Percentiles rank a stretch among this genome's conserved stretches.
Evolutionary conservation across 2,888 invertebrate genomes (phyloP).

Genomic region (Thumatha senex): DNA sequence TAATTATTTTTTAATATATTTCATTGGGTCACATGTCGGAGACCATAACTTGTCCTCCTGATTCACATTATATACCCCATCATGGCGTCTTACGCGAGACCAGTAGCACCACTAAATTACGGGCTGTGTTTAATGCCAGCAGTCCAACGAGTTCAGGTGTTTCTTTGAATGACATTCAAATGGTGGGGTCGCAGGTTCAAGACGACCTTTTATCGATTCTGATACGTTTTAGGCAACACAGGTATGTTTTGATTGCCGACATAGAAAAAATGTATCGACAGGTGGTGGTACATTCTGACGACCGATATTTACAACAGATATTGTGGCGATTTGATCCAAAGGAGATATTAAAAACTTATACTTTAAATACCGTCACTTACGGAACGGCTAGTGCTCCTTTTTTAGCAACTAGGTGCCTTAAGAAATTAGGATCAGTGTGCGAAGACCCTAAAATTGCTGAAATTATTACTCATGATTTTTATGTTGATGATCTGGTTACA

Average conservation of each 20-base stretch:
- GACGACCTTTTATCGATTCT: conserved; percentile 29
- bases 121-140: conserved; percentile 13
- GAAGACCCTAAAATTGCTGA: conserved; percentile 3
- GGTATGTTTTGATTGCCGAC: background rate
- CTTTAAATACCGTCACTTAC: conserved; percentile 17
- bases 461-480: background rate
- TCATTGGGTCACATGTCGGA: background rate
- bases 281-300: conserved; percentile 15
- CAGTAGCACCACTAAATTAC: conserved; percentile 21
- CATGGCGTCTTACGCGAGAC: conserved; percentile 24
- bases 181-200: conserved; percentile 25
- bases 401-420: conserved; percentile 30
- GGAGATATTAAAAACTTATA: conserved; percentile 13
- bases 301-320: conserved; percentile 25
- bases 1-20: no score
- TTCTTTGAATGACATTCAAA: conserved; percentile 26
- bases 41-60: no score
- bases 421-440: conserved; percentile 28
- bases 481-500: background rate
- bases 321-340: conserved; percentile 27
- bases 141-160: no score
- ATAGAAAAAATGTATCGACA: conserved; percentile 20
- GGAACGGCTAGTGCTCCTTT: conserved; percentile 28
- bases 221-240: conserved; percentile 23
- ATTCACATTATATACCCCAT: conserved; percentile 21